phyloP scores from a whole-genome alignment of 2,113 vertebrate species.

The Oreochromis niloticus region DNA sequence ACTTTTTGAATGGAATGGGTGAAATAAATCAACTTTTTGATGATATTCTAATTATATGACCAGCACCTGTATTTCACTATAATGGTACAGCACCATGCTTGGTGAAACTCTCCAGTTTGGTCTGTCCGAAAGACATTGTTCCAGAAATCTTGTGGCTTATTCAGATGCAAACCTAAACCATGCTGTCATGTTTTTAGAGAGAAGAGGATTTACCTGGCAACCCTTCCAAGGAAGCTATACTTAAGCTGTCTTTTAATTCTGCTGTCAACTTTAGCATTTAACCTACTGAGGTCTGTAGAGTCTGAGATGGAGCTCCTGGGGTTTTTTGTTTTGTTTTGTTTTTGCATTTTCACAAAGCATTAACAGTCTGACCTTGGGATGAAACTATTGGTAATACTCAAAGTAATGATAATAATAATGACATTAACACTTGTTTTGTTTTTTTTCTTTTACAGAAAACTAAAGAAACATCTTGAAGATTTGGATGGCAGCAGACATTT shows the following conservation, averaged over 20 bases:
- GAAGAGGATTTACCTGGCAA: not conserved
- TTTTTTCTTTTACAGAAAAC: constrained; percentile 16
- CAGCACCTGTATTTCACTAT: not conserved
- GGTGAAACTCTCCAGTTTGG: not conserved
- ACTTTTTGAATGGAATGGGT: not conserved
- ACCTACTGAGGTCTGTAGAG: not conserved
- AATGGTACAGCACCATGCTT: not conserved
- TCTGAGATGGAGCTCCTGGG: not conserved
- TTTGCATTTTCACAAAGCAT: not conserved
- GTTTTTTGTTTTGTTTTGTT: not conserved
- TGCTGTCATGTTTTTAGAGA: not conserved
- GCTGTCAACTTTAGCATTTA: not conserved
- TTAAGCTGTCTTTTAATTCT: not conserved
- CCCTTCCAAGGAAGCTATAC: not conserved
- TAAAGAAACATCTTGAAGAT: not conserved
- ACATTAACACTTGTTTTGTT: not conserved
- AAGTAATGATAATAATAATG: not conserved
- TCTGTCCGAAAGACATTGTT: not conserved
- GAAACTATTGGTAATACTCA: not conserved
- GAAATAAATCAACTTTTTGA: not conserved
- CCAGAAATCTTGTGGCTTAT: not conserved
- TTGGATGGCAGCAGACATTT: not conserved
- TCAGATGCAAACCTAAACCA: not conserved
- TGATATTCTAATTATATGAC: not conserved
- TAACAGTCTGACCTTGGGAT: not conserved